These are phyloP conservation scores for Phrynocephalus versicolor DNA, from an alignment of 2,113 vertebrate genomes.

Conservation along the genomic window DNA sequence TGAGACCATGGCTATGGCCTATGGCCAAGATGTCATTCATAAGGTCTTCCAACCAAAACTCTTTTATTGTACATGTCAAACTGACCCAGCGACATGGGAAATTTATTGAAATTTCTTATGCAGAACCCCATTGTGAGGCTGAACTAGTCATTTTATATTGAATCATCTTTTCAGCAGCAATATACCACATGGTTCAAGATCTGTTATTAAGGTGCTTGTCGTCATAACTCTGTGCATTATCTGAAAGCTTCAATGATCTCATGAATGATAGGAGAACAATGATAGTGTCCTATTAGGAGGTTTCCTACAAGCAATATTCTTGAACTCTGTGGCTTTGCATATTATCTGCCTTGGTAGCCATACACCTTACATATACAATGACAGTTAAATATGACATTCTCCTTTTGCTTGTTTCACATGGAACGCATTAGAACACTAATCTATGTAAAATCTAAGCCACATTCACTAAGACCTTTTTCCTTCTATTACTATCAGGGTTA, in stretches of 20 bases:
- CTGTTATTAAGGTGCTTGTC: conserved; percentile 38
- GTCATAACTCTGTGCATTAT: conserved; percentile 37
- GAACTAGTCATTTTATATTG: conserved; percentile 76
- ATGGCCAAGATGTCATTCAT: conserved; percentile 75
- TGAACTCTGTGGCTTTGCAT: conserved; percentile 7
- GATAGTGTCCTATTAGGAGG: not conserved
- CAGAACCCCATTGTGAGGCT: conserved; percentile 75
- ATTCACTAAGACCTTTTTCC: fast-evolving
- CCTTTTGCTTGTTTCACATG: not conserved
- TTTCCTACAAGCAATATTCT: conserved; percentile 8
- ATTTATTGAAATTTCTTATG: conserved; percentile 82
- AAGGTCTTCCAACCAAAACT: conserved; percentile 72
- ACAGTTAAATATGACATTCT: not conserved
- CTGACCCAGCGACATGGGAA: conserved; percentile 74
- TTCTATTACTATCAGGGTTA: not conserved
- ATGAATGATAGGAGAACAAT: conserved; percentile 26
- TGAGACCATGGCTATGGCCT: conserved; percentile 66
- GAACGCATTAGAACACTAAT: not conserved
- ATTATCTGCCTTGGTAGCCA: not conserved
- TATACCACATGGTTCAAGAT: conserved; percentile 36
- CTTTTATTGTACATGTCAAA: conserved; percentile 81
- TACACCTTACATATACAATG: not conserved
- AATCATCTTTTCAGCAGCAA: conserved; percentile 65
- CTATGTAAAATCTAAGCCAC: not conserved
- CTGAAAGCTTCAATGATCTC: conserved; percentile 25